Base-by-base conservation (phyloP, 1,140 invertebrate genomes). In the Aphelenchoides besseyi region DNA sequence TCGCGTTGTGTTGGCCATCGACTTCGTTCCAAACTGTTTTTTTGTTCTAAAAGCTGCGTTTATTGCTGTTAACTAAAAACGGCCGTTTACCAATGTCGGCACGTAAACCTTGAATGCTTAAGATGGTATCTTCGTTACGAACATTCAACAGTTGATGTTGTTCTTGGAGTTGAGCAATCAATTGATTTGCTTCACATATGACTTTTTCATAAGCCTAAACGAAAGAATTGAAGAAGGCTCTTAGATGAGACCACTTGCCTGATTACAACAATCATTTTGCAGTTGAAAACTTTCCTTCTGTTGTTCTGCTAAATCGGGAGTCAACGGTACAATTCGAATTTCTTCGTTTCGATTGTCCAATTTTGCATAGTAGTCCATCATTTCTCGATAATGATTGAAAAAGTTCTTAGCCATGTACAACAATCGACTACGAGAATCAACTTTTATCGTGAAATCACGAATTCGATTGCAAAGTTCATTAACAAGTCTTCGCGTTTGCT, bases 361-460 rank as follows among this genome's bases (percentile, higher is more conserved):
- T 37, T 67, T 57, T 9, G 23, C 26, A 36, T 76, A 76, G 55
- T 73, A 78, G 26, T 54, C 54, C 74, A 75, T 81, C 23, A 95
- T 92, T 88, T 97, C 93, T 86, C 94, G 93, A 75, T 96, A 93
- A 81, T 97, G 93, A 0, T 93, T 92, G 86, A 96, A 97, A 85
- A 98, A 96, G 29, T 93, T 88, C 0, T 97, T 93, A 23, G 94
- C 93, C 74, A 96, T 89, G 82, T 97, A 92, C 3, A 98, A 89
- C 26, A 95, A 88, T 3, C 91, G 88, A 3, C 73, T 77, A 23
- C 76, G 28, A n/a, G 33, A 33, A 12, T 78, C 73, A 30, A 76
- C 61, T 32, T 74, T 37, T 28, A 12, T 53, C 16, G 57, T 61
- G 61, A 79, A 79, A 18, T 35, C 57, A 26, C 70, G 52, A 29